phyloP scores from a whole-genome alignment of 2,797 vertebrate genomes.

The Spondyliosoma cantharus region DNA sequence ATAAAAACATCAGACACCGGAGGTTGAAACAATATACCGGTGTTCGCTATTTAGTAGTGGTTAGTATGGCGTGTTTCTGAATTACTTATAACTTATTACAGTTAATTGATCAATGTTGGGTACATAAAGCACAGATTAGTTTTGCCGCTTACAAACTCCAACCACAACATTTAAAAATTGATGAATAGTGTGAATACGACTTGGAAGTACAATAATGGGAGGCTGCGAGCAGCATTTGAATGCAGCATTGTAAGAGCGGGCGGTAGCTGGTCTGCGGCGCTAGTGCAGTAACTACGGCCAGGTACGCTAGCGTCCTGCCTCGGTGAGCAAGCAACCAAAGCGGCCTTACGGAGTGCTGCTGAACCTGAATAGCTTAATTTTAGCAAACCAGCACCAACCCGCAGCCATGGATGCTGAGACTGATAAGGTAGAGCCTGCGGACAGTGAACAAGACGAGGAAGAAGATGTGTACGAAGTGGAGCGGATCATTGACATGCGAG shows the following conservation, averaged over 20 bases:
- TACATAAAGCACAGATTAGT: accelerated
- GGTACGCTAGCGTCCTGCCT: slow-evolving; percentile 32
- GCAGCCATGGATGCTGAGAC: slow-evolving; percentile 69
- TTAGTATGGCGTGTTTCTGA: too few relatives aligned
- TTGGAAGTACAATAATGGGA: accelerated
- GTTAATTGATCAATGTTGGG: accelerated
- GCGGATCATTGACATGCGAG: slow-evolving; percentile 94
- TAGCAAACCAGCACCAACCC: background rate
- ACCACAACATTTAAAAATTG: accelerated
- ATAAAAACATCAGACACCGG: background rate
- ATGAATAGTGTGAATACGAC: too few relatives aligned
- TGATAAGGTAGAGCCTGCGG: slow-evolving; percentile 78
- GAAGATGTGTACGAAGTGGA: slow-evolving; percentile 97
- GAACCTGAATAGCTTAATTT: background rate
- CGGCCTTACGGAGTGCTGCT: slow-evolving; percentile 34
- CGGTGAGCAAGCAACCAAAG: background rate
- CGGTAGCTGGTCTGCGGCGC: slow-evolving; percentile 53
- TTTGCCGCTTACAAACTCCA: accelerated
- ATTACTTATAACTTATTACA: too few relatives aligned
- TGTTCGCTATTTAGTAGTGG: background rate
- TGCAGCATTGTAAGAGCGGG: slow-evolving; percentile 40
- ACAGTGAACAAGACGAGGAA: slow-evolving; percentile 90
- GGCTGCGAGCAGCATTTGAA: slow-evolving; percentile 29
- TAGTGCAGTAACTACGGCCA: slow-evolving; percentile 30
- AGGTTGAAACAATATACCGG: background rate